Evolutionary conservation across 2,113 vertebrate species (phyloP), one percentile per base, ranked within the genome.

Genomic region (Xerus inauris): DNA sequence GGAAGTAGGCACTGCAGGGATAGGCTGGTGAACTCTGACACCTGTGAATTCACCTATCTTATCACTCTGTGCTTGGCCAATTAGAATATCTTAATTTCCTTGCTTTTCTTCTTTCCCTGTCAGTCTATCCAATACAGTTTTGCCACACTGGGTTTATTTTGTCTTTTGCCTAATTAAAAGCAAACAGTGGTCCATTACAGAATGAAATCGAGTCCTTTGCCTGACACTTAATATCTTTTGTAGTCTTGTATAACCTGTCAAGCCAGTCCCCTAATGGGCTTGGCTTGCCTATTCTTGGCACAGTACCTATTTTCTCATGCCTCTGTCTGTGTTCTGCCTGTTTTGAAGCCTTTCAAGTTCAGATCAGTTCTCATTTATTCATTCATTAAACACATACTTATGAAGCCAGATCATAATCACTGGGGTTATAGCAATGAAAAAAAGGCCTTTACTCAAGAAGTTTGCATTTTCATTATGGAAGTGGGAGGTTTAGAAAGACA

Each of bases 151-250:
- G 38, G 54, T 95, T 95, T 83, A 54, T 67, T 54, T 81, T 89
- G 89, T 86, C 35, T 72, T 87, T 47, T 69, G 59, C 35, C 28
- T 82, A 75, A 80, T 85, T 85, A 85, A 92, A 94, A 95, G 75
- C 45, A 85, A 83, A n/a, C 47, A 64, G 24, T 59, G 20, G 7
- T 75, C 12, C 42, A 35, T 77, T 89, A 87, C 47, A 76, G 81
- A 83, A 75, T 62, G 85, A 84, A 92, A 69, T 49, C 7, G n/a
- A 73, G 26, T 87, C 45, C 38, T 94, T 82, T 75, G 45, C 26
- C 14, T 49, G 57, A 85, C 30, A 64, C 35, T 73, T n/a, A 77
- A 0, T 57, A 51, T 26, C 67, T 71, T 94, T n/a, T n/a, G 8
- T 65, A 80, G 42, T 79, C 64, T 71, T 62, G 51, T 49, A 2